Evolutionary conservation across 2,888 invertebrate genomes (phyloP), one percentile per base, ranked within the genome.

Genomic region (Calameuta idolon): DNA sequence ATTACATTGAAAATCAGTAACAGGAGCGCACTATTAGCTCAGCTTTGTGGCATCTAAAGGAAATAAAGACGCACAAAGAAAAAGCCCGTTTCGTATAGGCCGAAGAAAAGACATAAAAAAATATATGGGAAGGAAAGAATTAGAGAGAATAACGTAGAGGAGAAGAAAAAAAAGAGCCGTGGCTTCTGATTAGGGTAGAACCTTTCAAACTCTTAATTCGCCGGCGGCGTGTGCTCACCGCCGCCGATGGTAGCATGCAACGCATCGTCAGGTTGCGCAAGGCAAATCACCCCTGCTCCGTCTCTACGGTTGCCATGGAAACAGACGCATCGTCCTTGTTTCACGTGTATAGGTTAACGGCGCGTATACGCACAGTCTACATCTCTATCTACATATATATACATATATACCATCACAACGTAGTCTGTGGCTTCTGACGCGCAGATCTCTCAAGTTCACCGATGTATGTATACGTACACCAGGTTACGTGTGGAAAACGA

Each of bases 171-270:
- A 23, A 55, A 55, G 55, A 55, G 55, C 55, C 55, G 55, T 55
- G 55, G 55, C 23, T 55, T 55, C 55, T 71, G 71, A 71, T 71
- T 30, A 77, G 68, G 74, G 35, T n/a, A 73, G 34, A 37, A 37
- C 35, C 40, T 86, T 87, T 85, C 85, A 84, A 88, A 87, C 84
- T 87, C 86, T 85, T 85, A 84, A 88, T 85, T 86, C 85, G 86
- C 83, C 84, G 76, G 84, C 84, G 85, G 85, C 85, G 71, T 71
- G 12, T 34, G 34, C 31, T 71, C 71, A 71, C 71, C 12, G 33
- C 33, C 31, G 11, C 15, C 71, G 15, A 11, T 31, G 34, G 15
- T 71, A 33, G 31, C 71, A 15, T 71, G 71, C 71, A 31, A 71
- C 71, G 71, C 31, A 71, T 33, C 31, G 71, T 34, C 34, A 31